Evolutionary conservation across 2,797 vertebrate species (phyloP).

Genomic region (Lutra lutra): DNA sequence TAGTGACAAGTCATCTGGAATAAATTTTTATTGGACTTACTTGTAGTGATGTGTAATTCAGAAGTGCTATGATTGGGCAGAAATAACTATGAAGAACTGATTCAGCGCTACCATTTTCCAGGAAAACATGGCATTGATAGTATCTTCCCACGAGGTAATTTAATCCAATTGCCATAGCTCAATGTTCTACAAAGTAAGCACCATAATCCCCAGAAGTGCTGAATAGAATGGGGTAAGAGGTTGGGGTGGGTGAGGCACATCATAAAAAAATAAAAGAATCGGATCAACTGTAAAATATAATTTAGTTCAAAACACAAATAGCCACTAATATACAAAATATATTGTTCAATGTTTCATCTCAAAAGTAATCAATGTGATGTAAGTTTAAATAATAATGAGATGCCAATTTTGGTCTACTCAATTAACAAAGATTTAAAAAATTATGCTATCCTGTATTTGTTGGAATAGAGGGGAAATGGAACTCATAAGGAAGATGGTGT

Average conservation of each 20-base stretch:
- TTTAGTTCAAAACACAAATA: constrained; percentile 28
- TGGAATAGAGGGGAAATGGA: not conserved
- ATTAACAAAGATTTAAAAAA: constrained; percentile 26
- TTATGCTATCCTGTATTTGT: not conserved
- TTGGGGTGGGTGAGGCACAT: not conserved
- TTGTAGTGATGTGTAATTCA: constrained; percentile 70
- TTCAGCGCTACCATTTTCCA: constrained; percentile 58
- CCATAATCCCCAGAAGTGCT: not conserved
- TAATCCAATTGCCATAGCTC: not conserved
- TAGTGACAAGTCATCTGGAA: constrained; percentile 64
- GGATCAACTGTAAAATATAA: not conserved
- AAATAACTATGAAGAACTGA: constrained; percentile 27
- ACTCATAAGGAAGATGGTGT: not conserved
- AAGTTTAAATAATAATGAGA: not conserved
- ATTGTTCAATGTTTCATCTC: not conserved
- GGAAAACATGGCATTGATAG: constrained; percentile 13
- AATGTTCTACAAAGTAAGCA: not conserved
- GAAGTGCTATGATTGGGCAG: constrained; percentile 59
- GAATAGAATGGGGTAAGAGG: not conserved
- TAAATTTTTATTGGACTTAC: constrained; percentile 60
- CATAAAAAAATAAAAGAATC: constrained; percentile 35
- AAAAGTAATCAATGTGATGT: not conserved
- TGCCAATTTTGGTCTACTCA: not conserved
- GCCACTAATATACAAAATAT: not conserved
- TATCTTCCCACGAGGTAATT: constrained; percentile 48